phyloP scores from a whole-genome alignment of 2,113 vertebrate species.

The Actenoides hombroni region DNA sequence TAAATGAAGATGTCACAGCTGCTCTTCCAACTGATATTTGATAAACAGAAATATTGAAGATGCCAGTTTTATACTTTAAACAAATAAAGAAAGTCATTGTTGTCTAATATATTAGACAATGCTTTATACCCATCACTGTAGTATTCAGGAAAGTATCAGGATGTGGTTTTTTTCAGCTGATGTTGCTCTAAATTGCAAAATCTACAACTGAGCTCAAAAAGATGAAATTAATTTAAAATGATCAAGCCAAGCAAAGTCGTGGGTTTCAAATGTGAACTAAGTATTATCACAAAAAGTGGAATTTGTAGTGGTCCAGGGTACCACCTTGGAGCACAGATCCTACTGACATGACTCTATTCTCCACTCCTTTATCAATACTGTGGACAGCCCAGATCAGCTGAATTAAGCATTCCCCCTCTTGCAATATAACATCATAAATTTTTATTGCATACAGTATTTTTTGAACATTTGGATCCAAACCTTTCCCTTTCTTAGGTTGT shows the following conservation, averaged over 20 bases:
- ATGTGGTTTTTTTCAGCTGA: background rate
- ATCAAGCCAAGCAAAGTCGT: background rate
- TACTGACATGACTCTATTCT: background rate
- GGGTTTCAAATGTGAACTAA: background rate
- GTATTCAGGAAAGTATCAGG: background rate
- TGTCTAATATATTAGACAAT: background rate
- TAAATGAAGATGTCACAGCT: background rate
- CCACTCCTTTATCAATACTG: background rate
- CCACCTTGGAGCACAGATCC: background rate
- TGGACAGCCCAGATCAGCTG: background rate
- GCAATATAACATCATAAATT: background rate
- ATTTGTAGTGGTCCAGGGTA: background rate
- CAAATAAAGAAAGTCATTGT: background rate
- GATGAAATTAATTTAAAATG: background rate
- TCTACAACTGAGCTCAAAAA: background rate
- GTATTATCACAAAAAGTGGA: background rate
- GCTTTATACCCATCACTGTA: background rate
- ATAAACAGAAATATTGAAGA: background rate
- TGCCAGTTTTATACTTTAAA: background rate
- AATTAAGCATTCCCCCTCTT: background rate
- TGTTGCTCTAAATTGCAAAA: background rate
- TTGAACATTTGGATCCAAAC: background rate
- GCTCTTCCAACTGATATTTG: background rate
- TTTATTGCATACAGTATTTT: background rate
- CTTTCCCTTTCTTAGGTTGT: background rate